These are phyloP conservation scores for Trachops cirrhosus DNA, from an alignment of 2,797 vertebrate genomes.

Conservation along the genomic window DNA sequence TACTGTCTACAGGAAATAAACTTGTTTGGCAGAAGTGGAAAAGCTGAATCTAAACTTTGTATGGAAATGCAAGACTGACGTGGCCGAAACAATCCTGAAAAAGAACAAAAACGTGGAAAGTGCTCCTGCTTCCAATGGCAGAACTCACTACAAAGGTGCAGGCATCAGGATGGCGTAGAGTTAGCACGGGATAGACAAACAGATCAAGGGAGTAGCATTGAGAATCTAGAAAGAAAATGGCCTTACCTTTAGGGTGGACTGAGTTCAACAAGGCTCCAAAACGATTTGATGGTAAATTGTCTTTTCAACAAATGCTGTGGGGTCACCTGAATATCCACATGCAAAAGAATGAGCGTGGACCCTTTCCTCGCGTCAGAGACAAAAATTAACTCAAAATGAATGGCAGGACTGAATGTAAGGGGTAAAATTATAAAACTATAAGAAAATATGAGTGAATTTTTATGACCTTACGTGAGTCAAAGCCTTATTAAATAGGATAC, in stretches of 20 bases:
- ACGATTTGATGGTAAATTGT: not conserved
- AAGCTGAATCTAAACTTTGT: not conserved
- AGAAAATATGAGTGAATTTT: not conserved
- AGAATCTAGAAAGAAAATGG: not conserved
- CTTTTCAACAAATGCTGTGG: not conserved
- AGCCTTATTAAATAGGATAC: not conserved
- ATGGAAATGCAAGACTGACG: not conserved
- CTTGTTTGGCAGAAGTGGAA: not conserved
- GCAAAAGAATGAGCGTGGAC: not conserved
- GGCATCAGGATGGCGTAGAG: not conserved
- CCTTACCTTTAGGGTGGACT: not conserved
- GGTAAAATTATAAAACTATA: not conserved
- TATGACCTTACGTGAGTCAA: not conserved
- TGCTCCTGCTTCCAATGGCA: not conserved
- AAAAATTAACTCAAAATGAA: not conserved
- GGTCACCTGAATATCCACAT: too few species aligned
- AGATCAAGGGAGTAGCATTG: not conserved
- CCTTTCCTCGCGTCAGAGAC: not conserved
- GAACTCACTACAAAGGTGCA: not conserved
- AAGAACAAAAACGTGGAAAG: not conserved
- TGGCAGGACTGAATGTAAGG: not conserved
- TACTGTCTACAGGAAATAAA: not conserved
- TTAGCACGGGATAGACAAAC: not conserved
- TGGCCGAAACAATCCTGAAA: not conserved
- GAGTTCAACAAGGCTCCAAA: not conserved